phyloP scores from a whole-genome alignment of 2,888 invertebrate genomes.

The Callimorpha dominula region DNA sequence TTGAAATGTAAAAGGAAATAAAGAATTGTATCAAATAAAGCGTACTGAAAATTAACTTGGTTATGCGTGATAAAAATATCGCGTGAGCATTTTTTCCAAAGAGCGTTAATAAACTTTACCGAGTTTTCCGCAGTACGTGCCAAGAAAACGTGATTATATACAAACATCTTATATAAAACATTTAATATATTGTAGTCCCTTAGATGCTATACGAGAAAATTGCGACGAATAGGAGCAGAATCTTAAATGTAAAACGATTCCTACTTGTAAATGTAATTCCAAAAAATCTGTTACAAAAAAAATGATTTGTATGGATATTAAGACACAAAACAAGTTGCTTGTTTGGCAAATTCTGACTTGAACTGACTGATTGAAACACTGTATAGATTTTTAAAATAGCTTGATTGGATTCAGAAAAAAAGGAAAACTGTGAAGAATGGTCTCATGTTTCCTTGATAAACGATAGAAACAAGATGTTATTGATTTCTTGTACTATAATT shows the following conservation, averaged over 20 bases:
- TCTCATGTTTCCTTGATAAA: no score
- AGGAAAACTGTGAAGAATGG: no score
- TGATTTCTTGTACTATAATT: no score
- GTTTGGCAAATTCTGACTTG: no score
- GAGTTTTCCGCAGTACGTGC: slow-evolving; percentile 23
- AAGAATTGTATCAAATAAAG: not conserved
- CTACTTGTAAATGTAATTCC: not conserved
- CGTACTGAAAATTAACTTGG: slow-evolving; percentile 10
- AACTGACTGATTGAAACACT: no score
- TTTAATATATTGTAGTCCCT: slow-evolving; percentile 2
- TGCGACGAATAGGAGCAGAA: not conserved
- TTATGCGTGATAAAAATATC: slow-evolving; percentile 1
- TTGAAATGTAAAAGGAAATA: slow-evolving; percentile 13
- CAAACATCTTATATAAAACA: slow-evolving; percentile 9
- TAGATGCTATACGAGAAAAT: not conserved
- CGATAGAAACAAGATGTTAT: no score
- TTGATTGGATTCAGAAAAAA: no score
- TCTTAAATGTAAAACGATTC: not conserved
- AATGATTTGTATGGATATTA: not conserved
- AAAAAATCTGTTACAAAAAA: not conserved
- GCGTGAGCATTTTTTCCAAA: slow-evolving; percentile 9
- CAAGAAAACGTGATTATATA: slow-evolving; percentile 21
- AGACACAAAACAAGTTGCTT: not conserved
- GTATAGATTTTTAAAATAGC: no score
- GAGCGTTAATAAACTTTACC: slow-evolving; percentile 15